A percentile compares a stretch with the other conserved stretches of the same genome.
These are phyloP conservation scores for Himalopsyche tibetana DNA, from an alignment of 2,888 invertebrate genomes.

Conservation along the genomic window DNA sequence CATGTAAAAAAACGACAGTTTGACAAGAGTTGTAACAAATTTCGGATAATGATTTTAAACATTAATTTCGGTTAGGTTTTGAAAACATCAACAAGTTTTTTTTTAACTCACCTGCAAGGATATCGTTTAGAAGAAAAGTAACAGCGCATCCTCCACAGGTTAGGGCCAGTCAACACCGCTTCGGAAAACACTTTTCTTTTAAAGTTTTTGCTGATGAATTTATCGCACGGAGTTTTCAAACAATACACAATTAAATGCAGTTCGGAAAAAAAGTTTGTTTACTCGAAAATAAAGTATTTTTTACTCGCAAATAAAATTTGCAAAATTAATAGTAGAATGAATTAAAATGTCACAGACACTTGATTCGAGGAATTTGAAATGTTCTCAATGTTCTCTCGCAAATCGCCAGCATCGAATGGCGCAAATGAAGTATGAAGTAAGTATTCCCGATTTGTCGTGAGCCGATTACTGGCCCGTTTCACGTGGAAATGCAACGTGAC, in stretches of 20 bases:
- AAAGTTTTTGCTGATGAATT: constrained; percentile 7
- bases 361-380: not conserved
- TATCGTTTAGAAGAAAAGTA: constrained; percentile 48
- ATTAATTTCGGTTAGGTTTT: too few species aligned
- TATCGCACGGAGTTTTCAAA: not conserved
- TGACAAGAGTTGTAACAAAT: too few species aligned
- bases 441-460: constrained; percentile 17
- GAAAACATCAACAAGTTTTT: not conserved
- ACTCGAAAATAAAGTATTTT: not conserved
- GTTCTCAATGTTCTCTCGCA: constrained; percentile 17
- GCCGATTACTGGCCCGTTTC: constrained; percentile 9
- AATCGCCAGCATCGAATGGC: not conserved
- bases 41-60: too few species aligned
- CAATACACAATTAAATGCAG: not conserved
- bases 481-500: constrained; percentile 61
- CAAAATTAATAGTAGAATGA: not conserved
- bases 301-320: too few species aligned
- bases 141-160: constrained; percentile 50
- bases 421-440: not conserved
- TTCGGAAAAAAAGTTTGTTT: not conserved
- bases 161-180: constrained; percentile 29
- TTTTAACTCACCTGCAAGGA: constrained; percentile 52
- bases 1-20: too few species aligned
- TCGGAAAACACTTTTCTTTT: not conserved
- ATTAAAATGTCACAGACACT: constrained; percentile 15